Evolutionary conservation across 2,113 vertebrate genomes (phyloP), one percentile per base, ranked within the genome.

Genomic region (Elephas maximus): DNA sequence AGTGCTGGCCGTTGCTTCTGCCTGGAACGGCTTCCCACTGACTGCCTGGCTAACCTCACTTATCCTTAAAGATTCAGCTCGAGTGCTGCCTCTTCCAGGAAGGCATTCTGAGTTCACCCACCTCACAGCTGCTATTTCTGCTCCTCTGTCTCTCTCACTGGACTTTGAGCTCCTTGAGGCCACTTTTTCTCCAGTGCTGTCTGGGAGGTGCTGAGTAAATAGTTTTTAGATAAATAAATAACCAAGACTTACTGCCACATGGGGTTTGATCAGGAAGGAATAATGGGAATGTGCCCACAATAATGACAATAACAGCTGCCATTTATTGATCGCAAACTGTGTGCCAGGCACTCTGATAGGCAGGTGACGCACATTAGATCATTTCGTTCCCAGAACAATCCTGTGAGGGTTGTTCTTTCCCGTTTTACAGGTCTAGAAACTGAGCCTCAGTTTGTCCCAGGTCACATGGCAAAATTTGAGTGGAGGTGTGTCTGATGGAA

Each of bases 181-280:
- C 24, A 62, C 33, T 10, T 62, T 88, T 81, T 18, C 78, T 88
- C 74, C 21, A 71, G 18, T 62, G 53, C 63, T 57, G n/a, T 26
- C n/a, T 21, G 65, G 62, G 45, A 84, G 78, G 23, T 23, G 18
- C 45, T 26, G 78, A 88, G 89, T 63, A 71, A 88, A 93, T 26
- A 67, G 20, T 26, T 63, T 87, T 88, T 71, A 62, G 63, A 69
- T 84, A 88, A 85, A 85, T 85, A 85, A 90, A 89, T 88, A 60
- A 41, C 53, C 60, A 77, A 71, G 67, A 81, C 67, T 53, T 95
- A 69, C 45, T 82, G 60, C 79, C 33, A 14, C 2, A 8, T 94
- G 77, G 30, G 33, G 45, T 63, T 90, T 85, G 51, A 62, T 78
- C 57, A 73, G 63, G n/a, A 24, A 81, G 71, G 92, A 86, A 67